Percentiles rank a stretch among this genome's conserved stretches.
Conservation (phyloP, 2,888 invertebrate genomes). For the Eilema caniola region DNA sequence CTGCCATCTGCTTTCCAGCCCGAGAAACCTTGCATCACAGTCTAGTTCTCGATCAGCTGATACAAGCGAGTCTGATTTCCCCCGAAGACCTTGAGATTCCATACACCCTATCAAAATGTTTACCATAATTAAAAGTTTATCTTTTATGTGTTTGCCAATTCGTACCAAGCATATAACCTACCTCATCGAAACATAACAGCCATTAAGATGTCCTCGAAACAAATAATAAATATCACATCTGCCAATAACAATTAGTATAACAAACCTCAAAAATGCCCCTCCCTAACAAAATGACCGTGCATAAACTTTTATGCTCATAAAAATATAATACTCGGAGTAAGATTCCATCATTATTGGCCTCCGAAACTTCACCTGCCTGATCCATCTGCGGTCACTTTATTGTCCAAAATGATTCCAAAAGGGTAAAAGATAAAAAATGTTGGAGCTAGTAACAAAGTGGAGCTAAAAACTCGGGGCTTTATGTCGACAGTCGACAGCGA, state of each 20-base stretch:
- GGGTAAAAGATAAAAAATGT: constrained; percentile 61
- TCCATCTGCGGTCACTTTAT: constrained; percentile 79
- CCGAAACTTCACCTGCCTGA: constrained; percentile 68
- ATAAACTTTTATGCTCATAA: constrained; percentile 49
- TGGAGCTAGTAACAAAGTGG: constrained; percentile 50
- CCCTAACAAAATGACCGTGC: constrained; percentile 52
- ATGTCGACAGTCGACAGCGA: constrained; percentile 36
- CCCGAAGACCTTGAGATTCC: no score
- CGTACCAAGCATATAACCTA: neutral
- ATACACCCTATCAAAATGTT: neutral
- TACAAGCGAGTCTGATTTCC: no score
- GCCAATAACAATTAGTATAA: constrained; percentile 55
- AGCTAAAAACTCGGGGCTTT: constrained; percentile 36
- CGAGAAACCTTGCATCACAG: no score
- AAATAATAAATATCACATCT: constrained; percentile 21
- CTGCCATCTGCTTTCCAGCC: no score
- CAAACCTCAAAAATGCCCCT: constrained; percentile 53
- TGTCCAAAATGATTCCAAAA: constrained; percentile 70
- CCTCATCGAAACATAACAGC: neutral
- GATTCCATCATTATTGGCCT: constrained; percentile 45
- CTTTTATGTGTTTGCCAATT: no score
- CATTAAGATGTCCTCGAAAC: neutral
- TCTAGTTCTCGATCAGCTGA: no score
- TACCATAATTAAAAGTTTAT: no score
- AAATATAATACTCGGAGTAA: constrained; percentile 44